Evolutionary conservation across 2,113 vertebrate genomes (phyloP).

Genomic region (Cyanoramphus novaezelandiae): DNA sequence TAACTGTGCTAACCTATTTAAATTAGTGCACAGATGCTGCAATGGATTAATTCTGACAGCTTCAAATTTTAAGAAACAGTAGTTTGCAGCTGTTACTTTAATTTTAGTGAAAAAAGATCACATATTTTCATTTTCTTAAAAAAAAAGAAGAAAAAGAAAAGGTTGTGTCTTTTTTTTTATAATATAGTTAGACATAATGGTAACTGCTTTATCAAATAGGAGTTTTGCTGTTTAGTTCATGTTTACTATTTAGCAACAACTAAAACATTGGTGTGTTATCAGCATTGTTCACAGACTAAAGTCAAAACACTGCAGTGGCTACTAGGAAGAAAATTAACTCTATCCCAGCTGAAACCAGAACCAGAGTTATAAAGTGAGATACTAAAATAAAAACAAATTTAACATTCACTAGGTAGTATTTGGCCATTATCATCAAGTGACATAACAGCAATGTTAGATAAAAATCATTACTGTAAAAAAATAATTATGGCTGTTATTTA

Average conservation of each 20-base stretch:
- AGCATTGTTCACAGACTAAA: background rate
- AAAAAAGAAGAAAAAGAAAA: background rate
- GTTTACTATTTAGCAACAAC: background rate
- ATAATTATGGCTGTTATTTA: background rate
- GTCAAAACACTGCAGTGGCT: background rate
- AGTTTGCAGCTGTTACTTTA: background rate
- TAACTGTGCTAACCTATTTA: background rate
- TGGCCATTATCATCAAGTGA: fast-evolving
- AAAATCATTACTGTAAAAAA: background rate
- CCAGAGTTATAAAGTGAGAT: background rate
- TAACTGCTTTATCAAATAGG: background rate
- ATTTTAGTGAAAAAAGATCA: background rate
- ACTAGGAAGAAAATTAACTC: background rate
- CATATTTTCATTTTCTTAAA: background rate
- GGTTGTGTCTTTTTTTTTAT: background rate
- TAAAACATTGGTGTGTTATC: background rate
- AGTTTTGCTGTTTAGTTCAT: background rate
- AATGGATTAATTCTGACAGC: background rate
- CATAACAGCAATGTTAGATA: background rate
- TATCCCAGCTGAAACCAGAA: background rate
- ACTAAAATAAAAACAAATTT: background rate
- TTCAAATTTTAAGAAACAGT: background rate
- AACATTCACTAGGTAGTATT: background rate
- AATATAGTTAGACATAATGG: background rate
- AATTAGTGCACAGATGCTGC: background rate